Evolutionary conservation across 2,113 vertebrate species (phyloP).

Genomic region (Pelmatolapia mariae): DNA sequence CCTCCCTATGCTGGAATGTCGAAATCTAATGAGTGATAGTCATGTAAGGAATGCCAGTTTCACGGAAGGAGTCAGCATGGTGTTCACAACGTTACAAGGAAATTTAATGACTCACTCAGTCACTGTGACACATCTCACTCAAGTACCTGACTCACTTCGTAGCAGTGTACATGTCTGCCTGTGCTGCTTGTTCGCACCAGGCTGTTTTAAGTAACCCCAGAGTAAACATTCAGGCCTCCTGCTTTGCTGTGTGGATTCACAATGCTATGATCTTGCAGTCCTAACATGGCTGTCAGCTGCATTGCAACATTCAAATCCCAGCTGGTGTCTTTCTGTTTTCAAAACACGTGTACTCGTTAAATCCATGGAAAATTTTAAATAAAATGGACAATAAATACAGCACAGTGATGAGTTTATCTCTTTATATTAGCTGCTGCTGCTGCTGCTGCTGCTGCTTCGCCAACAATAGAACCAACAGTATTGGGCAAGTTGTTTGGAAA

Average conservation of each 20-base stretch:
- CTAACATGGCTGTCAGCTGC: background rate
- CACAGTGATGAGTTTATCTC: background rate
- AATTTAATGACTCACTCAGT: background rate
- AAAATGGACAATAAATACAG: accelerated
- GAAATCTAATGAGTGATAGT: background rate
- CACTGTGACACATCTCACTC: background rate
- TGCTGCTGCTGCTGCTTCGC: background rate
- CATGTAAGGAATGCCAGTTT: background rate
- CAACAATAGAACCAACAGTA: background rate
- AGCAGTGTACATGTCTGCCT: background rate
- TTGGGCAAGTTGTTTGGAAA: background rate
- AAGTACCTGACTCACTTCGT: background rate
- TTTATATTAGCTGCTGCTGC: background rate
- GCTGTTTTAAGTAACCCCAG: background rate
- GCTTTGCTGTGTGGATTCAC: accelerated
- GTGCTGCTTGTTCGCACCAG: accelerated
- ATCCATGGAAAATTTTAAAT: background rate
- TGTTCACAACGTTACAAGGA: background rate
- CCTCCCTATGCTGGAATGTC: background rate
- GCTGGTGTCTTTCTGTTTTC: background rate
- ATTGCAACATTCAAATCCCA: background rate
- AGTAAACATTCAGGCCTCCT: background rate
- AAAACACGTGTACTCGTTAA: accelerated
- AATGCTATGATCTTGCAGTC: background rate
- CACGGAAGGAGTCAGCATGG: background rate